Evolutionary conservation across 2,113 vertebrate genomes (phyloP).

Genomic region (Cyprinus carpio): DNA sequence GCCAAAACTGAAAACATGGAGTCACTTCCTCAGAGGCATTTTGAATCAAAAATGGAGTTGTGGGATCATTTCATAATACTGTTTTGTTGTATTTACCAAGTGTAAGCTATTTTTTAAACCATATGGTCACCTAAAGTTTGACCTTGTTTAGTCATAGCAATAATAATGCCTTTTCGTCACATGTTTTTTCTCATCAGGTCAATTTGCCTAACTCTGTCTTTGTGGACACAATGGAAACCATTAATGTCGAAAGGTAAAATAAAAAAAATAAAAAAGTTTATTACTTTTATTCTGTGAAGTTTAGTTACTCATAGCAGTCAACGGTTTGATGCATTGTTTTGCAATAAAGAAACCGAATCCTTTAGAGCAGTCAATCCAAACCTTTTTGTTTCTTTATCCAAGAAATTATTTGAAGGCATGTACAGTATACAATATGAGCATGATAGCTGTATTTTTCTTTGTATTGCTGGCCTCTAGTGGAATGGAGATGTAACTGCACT

Average conservation of each 20-base stretch:
- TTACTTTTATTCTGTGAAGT: background rate
- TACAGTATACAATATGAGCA: background rate
- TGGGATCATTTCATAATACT: background rate
- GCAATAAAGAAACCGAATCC: background rate
- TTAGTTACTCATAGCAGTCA: background rate
- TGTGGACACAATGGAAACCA: constrained; percentile 80
- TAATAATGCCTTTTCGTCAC: background rate
- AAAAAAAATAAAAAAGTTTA: too few species aligned
- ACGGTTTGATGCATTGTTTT: background rate
- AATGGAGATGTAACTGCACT: background rate
- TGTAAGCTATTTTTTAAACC: background rate
- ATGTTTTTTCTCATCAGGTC: constrained; percentile 66
- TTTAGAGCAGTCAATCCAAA: background rate
- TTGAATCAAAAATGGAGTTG: constrained; percentile 27
- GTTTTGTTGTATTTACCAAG: background rate
- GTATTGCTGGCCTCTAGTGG: constrained; percentile 22
- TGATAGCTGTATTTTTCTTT: background rate
- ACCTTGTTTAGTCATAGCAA: background rate
- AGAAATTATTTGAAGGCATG: background rate
- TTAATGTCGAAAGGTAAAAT: constrained; percentile 78
- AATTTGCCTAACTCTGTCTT: constrained; percentile 79
- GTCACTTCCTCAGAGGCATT: constrained; percentile 14
- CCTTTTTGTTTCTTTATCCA: background rate
- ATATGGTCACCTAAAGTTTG: background rate
- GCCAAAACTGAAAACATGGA: background rate